Evolutionary conservation across 2,888 invertebrate genomes (phyloP).

Genomic region (Thymelicus acteon): DNA sequence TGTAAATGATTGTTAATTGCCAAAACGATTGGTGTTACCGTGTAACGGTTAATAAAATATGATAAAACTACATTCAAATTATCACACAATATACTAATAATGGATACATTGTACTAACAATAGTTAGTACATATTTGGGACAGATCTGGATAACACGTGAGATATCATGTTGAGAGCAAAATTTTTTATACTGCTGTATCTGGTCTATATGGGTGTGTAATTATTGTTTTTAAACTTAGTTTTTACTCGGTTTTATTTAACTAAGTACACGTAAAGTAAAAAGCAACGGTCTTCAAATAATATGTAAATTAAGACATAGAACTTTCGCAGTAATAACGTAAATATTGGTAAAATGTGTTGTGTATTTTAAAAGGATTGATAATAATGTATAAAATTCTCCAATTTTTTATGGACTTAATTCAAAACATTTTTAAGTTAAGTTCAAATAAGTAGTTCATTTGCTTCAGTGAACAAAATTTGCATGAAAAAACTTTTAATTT

Average conservation of each 20-base stretch:
- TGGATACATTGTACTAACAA: background rate
- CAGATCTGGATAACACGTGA: constrained; percentile 12
- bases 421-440: too few species aligned
- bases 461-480: too few species aligned
- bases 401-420: too few species aligned
- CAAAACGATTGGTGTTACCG: background rate
- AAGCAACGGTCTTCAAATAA: background rate
- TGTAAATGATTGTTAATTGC: background rate
- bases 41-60: background rate
- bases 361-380: too few species aligned
- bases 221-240: background rate
- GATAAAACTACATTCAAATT: too few species aligned
- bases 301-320: too few species aligned
- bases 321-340: too few species aligned
- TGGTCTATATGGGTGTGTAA: constrained; percentile 55
- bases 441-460: too few species aligned
- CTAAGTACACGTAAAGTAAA: too few species aligned
- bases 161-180: constrained; percentile 44
- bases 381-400: too few species aligned
- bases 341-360: too few species aligned
- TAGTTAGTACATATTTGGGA: constrained; percentile 22
- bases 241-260: background rate
- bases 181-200: constrained; percentile 48
- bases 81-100: background rate
- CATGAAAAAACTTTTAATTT: too few species aligned